Evolutionary conservation across 2,888 invertebrate genomes (phyloP), one percentile per base, ranked within the genome.

Genomic region (Mantis religiosa): DNA sequence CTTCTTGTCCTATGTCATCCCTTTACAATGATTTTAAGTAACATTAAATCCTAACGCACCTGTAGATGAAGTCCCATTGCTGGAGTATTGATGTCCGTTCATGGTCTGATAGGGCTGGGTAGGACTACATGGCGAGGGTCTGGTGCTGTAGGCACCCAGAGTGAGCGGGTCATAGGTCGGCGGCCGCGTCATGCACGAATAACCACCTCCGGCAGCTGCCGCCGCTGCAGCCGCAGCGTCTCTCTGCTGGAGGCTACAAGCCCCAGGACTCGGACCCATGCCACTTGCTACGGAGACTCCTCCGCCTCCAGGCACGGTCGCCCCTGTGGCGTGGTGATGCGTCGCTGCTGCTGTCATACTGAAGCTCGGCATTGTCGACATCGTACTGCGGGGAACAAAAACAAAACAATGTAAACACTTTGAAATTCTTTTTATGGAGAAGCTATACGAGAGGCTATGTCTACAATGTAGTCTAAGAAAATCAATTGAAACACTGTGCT

Each of bases 41-140:
- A 41, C 12, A 41, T 0, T 28, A 25, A 25, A 87, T 0, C 28
- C 30, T 81, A 86, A 27, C 87, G 91, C 92, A 94, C 94, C 94
- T 91, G 95, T 95, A 54, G 95, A 95, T 15, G 94, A 94, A 25
- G 94, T 93, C 89, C 95, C 95, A 91, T 94, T 94, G 71, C 94
- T 93, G 90, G 93, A 93, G 91, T 94, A 94, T 92, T 94, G 94
- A 89, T 91, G 89, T 89, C 93, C 93, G 91, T 92, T 91, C 91
- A 92, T 91, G 89, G 95, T 94, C 92, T 96, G 96, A 93, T 95
- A 95, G 82, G 95, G 95, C 92, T 95, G 96, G 91, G 95, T 96
- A 92, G 94, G 96, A 93, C 94, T 96, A 95, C 93, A 96, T 92
- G 93, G 95, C 89, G 94, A 92, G 47, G 90, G 90, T 27, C 90